Evolutionary conservation across 2,888 invertebrate genomes (phyloP), one percentile per base, ranked within the genome.

Genomic region (Mayetiola destructor): DNA sequence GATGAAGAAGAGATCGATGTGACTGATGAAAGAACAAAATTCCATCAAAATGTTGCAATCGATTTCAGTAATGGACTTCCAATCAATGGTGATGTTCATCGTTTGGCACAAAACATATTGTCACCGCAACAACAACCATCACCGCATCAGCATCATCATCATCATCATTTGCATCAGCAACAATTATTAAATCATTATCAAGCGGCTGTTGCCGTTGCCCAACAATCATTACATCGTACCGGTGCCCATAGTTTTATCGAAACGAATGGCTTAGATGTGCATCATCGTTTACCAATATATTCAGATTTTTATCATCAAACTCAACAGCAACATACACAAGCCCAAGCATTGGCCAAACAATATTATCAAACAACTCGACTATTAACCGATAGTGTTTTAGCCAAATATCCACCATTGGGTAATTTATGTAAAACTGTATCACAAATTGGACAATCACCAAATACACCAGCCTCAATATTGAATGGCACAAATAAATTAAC

Each of bases 341-440:
- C 39, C 3, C 39, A 48, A 27, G n/a, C 48, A 1, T 48, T 48
- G 48, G 48, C 48, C n/a, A 48, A 48, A 48, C 23, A 58, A 36
- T 52, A 57, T 53, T 30, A 58, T 16, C 66, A 65, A 59, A 69
- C 66, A 5, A 60, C 42, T 29, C 75, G 72, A 62, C 29, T 29
- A n/a, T 29, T 56, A 20, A 36, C 72, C 69, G 61, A 66, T 72
- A 64, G 71, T 76, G 64, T 73, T 71, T 63, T 56, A 60, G 61
- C 61, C 10, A 71, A 71, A 29, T 67, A 79, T 30, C 79, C 81
- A 1, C 81, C 84, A 0, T 66, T 84, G 57, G 84, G 84, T 0
- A 81, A 81, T 0, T 68, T 84, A n/a, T 77, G 81, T 61, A 81
- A 83, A 65, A 76, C 84, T 0, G 81, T 84, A 1, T 82, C 83